Evolutionary conservation across 2,888 invertebrate species (phyloP).

Genomic region (Protodeltote pygarga): DNA sequence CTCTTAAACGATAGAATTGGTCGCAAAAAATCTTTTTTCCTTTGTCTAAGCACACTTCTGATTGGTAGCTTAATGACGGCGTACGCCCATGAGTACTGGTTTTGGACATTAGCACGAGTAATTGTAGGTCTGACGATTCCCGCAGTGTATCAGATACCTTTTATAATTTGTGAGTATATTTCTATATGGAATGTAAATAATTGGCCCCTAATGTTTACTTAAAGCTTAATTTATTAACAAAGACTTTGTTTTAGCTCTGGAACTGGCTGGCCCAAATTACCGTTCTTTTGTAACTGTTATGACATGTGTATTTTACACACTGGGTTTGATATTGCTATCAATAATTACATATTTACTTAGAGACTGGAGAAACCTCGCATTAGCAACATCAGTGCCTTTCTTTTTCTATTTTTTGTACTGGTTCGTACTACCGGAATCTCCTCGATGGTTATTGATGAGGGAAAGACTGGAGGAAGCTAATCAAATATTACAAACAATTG

Average conservation of each 20-base stretch:
- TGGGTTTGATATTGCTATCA: conserved; percentile 94
- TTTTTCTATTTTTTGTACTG: conserved; percentile 93
- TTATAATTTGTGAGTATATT: conserved; percentile 94
- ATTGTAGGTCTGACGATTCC: conserved; percentile 97
- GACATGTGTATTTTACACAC: conserved; percentile 96
- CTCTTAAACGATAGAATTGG: conserved; percentile 95
- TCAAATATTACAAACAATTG: conserved; percentile 91
- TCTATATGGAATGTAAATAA: neutral
- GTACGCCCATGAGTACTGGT: conserved; percentile 92
- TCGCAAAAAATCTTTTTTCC: conserved; percentile 94
- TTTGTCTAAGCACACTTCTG: conserved; percentile 93
- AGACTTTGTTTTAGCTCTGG: conserved; percentile 92
- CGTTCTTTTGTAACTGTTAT: conserved; percentile 96
- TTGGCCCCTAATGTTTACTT: neutral
- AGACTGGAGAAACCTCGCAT: conserved; percentile 93
- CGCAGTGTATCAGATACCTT: conserved; percentile 97
- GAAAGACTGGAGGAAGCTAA: conserved; percentile 94
- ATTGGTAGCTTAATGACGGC: conserved; percentile 93
- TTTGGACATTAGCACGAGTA: conserved; percentile 93
- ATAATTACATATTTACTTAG: conserved; percentile 94
- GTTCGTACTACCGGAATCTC: conserved; percentile 96
- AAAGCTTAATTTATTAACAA: conserved; percentile 4
- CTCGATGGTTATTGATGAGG: conserved; percentile 95
- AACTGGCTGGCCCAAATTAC: conserved; percentile 96
- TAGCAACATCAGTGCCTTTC: conserved; percentile 95